Base-by-base conservation (phyloP, 2,113 vertebrate genomes). In the Pungitius pungitius region DNA sequence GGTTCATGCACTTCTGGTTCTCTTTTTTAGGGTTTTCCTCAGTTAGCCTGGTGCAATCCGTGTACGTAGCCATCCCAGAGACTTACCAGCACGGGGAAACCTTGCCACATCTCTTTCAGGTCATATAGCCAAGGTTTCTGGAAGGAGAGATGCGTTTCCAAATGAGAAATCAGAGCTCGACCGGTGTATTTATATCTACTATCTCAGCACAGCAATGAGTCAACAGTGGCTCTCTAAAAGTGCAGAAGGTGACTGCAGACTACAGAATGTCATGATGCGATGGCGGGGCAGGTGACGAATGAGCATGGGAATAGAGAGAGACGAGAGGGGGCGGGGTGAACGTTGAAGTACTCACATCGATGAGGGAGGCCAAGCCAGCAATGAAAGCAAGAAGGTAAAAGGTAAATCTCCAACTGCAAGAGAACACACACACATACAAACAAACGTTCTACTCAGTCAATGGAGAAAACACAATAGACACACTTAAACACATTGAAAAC, bases 111-210 rank as follows among this genome's bases (percentile, higher is more conserved):
- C 90, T 95, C 93, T 84, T 92, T 92, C 49, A 97, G 75, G 80
- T 99, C 95, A 45, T 96, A 97, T 77, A 99, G 94, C 97, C 97
- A 99, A 12, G 97, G 97, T 90, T 99, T 99, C 97, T 99, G 75
- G 37, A 80, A 73, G 61, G 64, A 81, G 6, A 89, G 39, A 72
- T 40, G 56, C 18, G 24, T 63, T n/a, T 27, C 33, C 33, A 69
- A 77, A 59, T 75, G 69, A 83, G 55, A 81, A 69, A 73, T 65
- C 51, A 80, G 61, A 86, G 49, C 52, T 39, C n/a, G 18, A 75
- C 33, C 65, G 14, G 69, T 78, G 73, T 82, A 75, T 79, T 82
- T 68, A 80, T 58, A 84, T 75, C 72, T 57, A 15, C 75, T 77
- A 81, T 87, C 75, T 84, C 79, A 85, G 77, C 82, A 75, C 13